Base-by-base conservation (phyloP, 2,888 invertebrate genomes). In the Lithophane socia region DNA sequence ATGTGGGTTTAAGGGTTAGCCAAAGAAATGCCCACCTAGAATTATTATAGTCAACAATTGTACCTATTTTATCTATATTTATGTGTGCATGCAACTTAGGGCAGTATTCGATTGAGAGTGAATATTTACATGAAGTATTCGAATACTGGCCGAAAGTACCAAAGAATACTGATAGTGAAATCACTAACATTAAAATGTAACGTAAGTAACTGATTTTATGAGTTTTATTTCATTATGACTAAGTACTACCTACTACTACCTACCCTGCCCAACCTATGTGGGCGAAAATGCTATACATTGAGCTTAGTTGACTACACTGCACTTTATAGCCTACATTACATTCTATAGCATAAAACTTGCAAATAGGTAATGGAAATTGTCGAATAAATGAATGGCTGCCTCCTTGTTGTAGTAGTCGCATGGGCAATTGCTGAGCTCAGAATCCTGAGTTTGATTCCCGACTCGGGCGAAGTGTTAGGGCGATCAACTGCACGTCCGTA, bases 141-240 rank as follows among this genome's bases (percentile, higher is more conserved):
- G 80, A 86, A 87, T 90, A 87, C 88, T 92, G 91, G 88, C 88
- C 90, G 85, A 82, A 87, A 91, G 91, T 92, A 93, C 94, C 94
- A 93, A 93, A 93, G 93, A 93, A 86, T 87, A 87, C 66, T 68
- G 81, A 69, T 88, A 89, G 86, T 83, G 74, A 86, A 88, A 82
- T 87, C 87, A 88, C 83, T 81, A 86, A 87, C 83, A 89, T 88
- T 87, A 85, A 87, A 86, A 77, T 87, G 83, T 65, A 82, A 66
- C 52, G 67, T 81, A 82, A 73, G 67, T 80, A 82, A 73, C 44
- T 67, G 81, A 68, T 47, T 71, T 71, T 56, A 24, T 67, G 77
- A 74, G 72, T 80, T 56, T 82, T 79, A 73, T 77, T 80, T 77
- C 63, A 60, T 69, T 66, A 21, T 44, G 10, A 16, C 7, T 71